Conservation (phyloP, 2,113 vertebrate genomes). For the Ceyx melanurus region DNA sequence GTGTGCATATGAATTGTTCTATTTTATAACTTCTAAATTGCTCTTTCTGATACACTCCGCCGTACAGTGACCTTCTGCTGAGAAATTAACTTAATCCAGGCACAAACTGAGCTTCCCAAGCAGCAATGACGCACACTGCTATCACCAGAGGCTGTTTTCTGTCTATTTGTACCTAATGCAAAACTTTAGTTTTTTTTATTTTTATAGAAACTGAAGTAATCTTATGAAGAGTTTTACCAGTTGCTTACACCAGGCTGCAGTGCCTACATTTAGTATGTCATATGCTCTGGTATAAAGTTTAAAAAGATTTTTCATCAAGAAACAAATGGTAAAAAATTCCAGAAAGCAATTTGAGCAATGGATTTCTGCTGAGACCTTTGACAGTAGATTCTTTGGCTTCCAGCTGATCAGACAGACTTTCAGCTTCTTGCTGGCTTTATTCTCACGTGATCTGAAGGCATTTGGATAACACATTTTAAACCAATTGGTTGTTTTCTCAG, state of each 20-base stretch:
- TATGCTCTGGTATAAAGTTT: not conserved
- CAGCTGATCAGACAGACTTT: slow-evolving; percentile 46
- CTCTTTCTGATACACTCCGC: not conserved
- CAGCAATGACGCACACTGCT: not conserved
- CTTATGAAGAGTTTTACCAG: not conserved
- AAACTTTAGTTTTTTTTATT: slow-evolving; percentile 1
- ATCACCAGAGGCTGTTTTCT: not conserved
- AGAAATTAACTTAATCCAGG: slow-evolving; percentile 1
- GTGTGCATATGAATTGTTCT: not conserved
- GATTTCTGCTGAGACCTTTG: slow-evolving; percentile 58
- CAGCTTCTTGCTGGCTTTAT: slow-evolving; percentile 42
- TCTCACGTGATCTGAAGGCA: slow-evolving; percentile 2
- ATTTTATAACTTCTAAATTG: slow-evolving; percentile 13
- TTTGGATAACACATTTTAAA: slow-evolving; percentile 54
- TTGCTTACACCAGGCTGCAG: not conserved
- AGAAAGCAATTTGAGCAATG: slow-evolving; percentile 3
- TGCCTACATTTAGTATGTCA: not conserved
- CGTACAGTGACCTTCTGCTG: not conserved
- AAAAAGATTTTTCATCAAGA: not conserved
- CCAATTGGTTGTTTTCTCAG: slow-evolving; percentile 59
- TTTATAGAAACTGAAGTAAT: not conserved
- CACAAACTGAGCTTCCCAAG: not conserved
- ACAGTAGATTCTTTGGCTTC: slow-evolving; percentile 5
- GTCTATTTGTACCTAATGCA: not conserved
- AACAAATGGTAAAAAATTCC: not conserved